These are phyloP conservation scores for Lophius americanus DNA, from an alignment of 2,797 vertebrate species.

Conservation along the genomic window DNA sequence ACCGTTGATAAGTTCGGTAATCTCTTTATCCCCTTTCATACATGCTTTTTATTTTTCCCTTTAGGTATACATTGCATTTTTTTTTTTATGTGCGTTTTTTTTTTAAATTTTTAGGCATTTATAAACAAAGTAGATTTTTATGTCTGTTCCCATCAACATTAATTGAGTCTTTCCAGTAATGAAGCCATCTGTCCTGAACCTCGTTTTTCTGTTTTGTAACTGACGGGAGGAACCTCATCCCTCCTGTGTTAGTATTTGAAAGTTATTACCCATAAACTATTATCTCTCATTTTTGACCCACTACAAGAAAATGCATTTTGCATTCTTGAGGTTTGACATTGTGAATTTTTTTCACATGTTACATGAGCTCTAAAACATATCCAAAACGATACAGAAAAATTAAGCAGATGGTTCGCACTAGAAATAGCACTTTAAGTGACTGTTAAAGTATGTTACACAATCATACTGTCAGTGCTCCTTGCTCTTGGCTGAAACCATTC, in stretches of 20 bases:
- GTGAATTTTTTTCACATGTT: constrained; percentile 4
- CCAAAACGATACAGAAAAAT: constrained; percentile 48
- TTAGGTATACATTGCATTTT: no score
- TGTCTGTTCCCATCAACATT: no score
- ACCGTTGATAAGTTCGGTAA: no score
- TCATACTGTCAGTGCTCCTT: constrained; percentile 45
- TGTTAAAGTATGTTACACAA: constrained; percentile 70
- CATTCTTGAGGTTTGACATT: not conserved
- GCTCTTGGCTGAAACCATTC: constrained; percentile 64
- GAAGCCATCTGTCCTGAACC: no score
- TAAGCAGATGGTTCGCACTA: constrained; percentile 49
- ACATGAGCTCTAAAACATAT: constrained; percentile 11
- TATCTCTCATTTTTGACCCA: not conserved
- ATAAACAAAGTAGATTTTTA: no score
- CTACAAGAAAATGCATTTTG: constrained; percentile 1
- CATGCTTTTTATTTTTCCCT: no score
- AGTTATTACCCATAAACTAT: not conserved
- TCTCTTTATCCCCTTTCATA: no score
- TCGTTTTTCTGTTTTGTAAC: not conserved
- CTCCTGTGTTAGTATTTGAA: not conserved
- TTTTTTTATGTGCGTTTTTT: no score
- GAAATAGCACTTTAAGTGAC: constrained; percentile 71
- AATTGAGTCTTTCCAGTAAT: no score
- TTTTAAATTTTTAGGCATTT: no score
- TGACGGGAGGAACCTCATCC: not conserved